Evolutionary conservation across 2,113 vertebrate species (phyloP).

Genomic region (Diadophis punctatus): DNA sequence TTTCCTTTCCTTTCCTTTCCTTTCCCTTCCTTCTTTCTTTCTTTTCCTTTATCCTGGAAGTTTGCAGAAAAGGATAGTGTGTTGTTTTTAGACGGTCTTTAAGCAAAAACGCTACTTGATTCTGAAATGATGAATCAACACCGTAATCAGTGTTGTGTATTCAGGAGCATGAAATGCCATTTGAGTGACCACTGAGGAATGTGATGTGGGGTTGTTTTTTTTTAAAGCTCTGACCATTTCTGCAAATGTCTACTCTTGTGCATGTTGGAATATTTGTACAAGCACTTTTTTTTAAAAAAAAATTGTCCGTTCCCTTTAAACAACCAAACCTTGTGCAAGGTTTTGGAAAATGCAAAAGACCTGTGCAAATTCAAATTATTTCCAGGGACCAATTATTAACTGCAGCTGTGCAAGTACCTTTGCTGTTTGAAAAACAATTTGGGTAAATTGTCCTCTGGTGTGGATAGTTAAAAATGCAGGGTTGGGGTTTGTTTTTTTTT

Average conservation of each 20-base stretch:
- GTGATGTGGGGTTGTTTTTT: neutral
- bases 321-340: too few relatives aligned
- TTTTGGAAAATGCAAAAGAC: neutral
- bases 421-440: neutral
- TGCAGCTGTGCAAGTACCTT: neutral
- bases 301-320: neutral
- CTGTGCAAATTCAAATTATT: neutral
- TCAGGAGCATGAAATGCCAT: neutral
- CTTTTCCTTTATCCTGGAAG: neutral
- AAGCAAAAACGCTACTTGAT: neutral
- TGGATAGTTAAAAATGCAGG: neutral
- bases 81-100: neutral
- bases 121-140: neutral
- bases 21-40: rapidly evolving
- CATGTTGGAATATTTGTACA: neutral
- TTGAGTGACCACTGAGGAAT: neutral
- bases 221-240: neutral
- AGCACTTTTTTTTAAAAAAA: neutral
- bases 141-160: neutral
- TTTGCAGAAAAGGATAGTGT: neutral
- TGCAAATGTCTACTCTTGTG: neutral
- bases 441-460: too few relatives aligned
- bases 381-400: neutral
- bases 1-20: rapidly evolving
- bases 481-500: too few relatives aligned